A percentile compares a stretch with the other conserved stretches of the same genome.
phyloP scores from a whole-genome alignment of 1,140 invertebrate species.

The Bombus sylvicola region DNA sequence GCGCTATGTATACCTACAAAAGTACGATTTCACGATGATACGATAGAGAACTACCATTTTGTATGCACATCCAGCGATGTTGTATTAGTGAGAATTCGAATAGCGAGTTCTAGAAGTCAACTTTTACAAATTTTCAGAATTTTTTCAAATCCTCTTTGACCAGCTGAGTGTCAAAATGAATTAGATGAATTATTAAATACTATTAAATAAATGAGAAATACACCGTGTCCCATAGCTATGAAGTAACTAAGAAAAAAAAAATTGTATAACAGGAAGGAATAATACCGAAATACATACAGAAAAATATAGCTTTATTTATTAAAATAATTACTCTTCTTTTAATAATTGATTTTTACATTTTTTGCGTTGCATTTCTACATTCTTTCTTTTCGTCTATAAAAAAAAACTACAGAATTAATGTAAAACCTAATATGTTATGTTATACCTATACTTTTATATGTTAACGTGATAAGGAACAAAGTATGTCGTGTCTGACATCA shows the following conservation, averaged over 20 bases:
- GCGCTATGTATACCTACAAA: not conserved
- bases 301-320: not conserved
- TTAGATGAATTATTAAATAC: too few relatives aligned
- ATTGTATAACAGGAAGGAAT: too few relatives aligned
- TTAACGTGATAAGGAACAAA: too few relatives aligned
- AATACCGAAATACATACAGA: too few relatives aligned
- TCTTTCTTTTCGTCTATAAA: not conserved
- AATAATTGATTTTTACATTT: not conserved
- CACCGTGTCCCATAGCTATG: not conserved
- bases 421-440: too few relatives aligned
- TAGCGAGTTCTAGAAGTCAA: not conserved
- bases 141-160: not conserved
- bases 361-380: not conserved
- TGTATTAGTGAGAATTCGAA: constrained; percentile 1
- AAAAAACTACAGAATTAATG: too few relatives aligned
- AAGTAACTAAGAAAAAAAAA: too few relatives aligned
- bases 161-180: not conserved
- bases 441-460: too few relatives aligned
- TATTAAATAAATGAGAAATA: not conserved
- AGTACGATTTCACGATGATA: constrained; percentile 4
- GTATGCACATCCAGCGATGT: not conserved
- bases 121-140: not conserved
- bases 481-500: too few relatives aligned
- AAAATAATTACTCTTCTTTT: not conserved
- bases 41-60: constrained; percentile 5